Evolutionary conservation across 2,797 vertebrate species (phyloP).

Genomic region (Mionectes olivaceus): DNA sequence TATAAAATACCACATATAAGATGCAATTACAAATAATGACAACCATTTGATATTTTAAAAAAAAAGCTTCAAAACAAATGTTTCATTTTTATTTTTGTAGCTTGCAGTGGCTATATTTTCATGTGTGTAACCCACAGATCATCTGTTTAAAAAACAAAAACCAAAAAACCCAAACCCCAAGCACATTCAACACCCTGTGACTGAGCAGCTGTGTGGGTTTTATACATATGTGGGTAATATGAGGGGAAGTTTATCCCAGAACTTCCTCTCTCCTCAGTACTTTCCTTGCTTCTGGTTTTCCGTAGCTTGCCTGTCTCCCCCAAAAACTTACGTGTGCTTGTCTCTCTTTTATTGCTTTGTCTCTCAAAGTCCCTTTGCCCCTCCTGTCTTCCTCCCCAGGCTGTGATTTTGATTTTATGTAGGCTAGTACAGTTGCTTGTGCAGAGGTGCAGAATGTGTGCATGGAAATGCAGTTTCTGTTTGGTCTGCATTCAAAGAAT

Average conservation of each 20-base stretch:
- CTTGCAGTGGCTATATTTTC: neutral
- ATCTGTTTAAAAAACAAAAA: neutral
- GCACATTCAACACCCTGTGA: conserved; percentile 16
- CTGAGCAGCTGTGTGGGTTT: conserved; percentile 21
- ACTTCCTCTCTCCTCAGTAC: neutral
- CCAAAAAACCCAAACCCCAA: neutral
- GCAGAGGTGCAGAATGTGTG: neutral
- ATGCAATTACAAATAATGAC: conserved; percentile 28
- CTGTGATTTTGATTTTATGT: neutral
- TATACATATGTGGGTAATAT: neutral
- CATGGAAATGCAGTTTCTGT: neutral
- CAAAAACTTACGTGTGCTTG: neutral
- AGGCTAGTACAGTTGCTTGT: neutral
- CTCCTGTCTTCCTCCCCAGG: neutral
- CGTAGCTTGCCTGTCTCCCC: neutral
- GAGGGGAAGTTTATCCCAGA: conserved; percentile 19
- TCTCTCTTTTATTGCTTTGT: neutral
- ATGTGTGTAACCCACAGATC: conserved; percentile 19
- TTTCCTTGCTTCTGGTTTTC: conserved; percentile 4
- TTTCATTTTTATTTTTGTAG: conserved; percentile 32
- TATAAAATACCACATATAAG: neutral
- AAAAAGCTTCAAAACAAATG: neutral
- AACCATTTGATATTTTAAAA: conserved; percentile 13
- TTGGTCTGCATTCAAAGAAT: neutral
- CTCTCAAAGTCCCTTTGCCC: neutral